These are phyloP conservation scores for Amiota mariae DNA, from an alignment of 2,888 invertebrate genomes.

Conservation along the genomic window DNA sequence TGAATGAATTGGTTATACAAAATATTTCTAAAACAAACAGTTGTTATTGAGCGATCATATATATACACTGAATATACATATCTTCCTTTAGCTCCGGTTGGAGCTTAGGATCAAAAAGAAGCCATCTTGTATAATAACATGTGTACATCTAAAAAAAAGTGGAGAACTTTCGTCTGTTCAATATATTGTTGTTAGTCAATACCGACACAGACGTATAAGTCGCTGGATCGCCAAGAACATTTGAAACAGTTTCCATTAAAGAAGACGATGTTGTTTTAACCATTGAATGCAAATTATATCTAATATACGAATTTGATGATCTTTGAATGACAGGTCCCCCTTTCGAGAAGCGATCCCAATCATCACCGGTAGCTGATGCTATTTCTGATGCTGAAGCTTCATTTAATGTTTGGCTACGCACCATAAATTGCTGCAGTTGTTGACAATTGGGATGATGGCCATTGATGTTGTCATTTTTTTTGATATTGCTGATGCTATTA, in stretches of 20 bases:
- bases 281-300: neutral
- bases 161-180: slow-evolving; percentile 62
- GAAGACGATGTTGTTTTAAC: neutral
- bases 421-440: slow-evolving; percentile 31
- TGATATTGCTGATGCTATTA: neutral
- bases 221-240: slow-evolving; percentile 45
- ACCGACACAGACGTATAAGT: slow-evolving; percentile 68
- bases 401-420: slow-evolving; percentile 18
- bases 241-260: neutral
- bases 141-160: slow-evolving; percentile 54
- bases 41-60: too few species aligned
- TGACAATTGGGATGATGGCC: slow-evolving; percentile 26
- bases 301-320: too few species aligned
- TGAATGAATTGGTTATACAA: too few species aligned
- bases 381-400: slow-evolving; percentile 45
- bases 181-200: slow-evolving; percentile 51
- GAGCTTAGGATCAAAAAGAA: neutral
- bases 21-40: too few species aligned
- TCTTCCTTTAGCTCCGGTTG: slow-evolving; percentile 33
- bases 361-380: slow-evolving; percentile 38
- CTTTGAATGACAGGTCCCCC: neutral
- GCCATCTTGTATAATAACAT: too few species aligned
- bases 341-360: slow-evolving; percentile 26
- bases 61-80: too few species aligned
- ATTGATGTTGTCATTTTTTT: too few species aligned